Conservation (phyloP, 2,797 vertebrate species). For the Enteromius argenteus region DNA sequence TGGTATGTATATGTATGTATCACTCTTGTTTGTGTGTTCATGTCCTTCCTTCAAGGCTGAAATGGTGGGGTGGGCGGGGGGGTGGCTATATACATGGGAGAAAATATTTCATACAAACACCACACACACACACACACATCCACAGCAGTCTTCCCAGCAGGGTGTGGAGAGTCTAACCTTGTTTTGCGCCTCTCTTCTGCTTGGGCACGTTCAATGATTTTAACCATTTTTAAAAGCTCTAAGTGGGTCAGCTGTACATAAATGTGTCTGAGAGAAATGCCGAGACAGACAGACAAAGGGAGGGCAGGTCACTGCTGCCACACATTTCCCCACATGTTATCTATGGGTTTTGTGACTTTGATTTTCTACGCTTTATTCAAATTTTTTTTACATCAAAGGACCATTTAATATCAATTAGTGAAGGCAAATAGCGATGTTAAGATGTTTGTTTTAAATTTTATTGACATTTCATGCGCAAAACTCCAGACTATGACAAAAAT, state of each 20-base stretch:
- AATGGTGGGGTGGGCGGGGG: slow-evolving; percentile 39
- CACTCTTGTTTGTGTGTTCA: slow-evolving; percentile 28
- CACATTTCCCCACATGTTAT: background rate
- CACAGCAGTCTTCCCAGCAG: slow-evolving; percentile 51
- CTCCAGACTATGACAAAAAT: background rate
- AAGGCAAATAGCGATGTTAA: background rate
- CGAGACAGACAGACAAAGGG: slow-evolving; percentile 20
- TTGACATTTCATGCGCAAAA: background rate
- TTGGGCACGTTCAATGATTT: slow-evolving; percentile 55
- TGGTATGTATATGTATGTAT: slow-evolving; percentile 17
- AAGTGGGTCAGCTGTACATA: slow-evolving; percentile 62
- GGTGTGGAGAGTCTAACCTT: slow-evolving; percentile 61
- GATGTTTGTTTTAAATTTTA: background rate
- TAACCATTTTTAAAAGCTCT: slow-evolving; percentile 56
- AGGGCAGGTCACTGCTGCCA: slow-evolving; percentile 8
- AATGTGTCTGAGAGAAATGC: slow-evolving; percentile 54
- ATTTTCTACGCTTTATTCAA: background rate
- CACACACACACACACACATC: slow-evolving; percentile 37
- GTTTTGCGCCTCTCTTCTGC: slow-evolving; percentile 59
- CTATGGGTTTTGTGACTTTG: background rate
- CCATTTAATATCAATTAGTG: background rate
- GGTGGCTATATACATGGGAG: slow-evolving; percentile 41
- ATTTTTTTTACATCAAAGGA: background rate
- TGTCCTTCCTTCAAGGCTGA: slow-evolving; percentile 68
- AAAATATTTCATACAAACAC: slow-evolving; percentile 56